Base-by-base conservation (phyloP, 2,113 vertebrate species). In the Dasyurus viverrinus region DNA sequence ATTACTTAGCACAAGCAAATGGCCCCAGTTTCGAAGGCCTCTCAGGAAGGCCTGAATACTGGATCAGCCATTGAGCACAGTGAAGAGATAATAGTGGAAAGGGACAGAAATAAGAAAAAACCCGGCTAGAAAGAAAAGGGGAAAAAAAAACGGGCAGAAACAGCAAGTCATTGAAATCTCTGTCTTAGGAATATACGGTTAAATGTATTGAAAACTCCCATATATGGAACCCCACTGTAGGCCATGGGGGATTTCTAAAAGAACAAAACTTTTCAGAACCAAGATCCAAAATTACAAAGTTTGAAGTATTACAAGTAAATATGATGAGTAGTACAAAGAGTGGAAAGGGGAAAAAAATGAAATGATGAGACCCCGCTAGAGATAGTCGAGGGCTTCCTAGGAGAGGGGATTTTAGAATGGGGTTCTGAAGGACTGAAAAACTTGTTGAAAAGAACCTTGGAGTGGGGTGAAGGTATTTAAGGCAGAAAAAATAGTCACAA, bases 51-150 rank as follows among this genome's bases (percentile, higher is more conserved):
- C 48, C 68, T 2, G 57, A 0, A 89, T 0, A 0, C 47, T 2
- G 46, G 3, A 9, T 36, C 14, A 8, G 0, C 0, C 11, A 1
- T 2, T 8, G 23, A 5, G 30, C 46, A 4, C 2, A 0, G 2
- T 7, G 0, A 1, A 2, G 26, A 19, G 4, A 42, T 25, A 3
- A 76, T 76, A 76, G 16, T 76, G 68, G n/a, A 84, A 42, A 42
- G n/a, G 16, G 16, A 42, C 42, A 84, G 68, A 84, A 84, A 23
- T 23, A 6, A 1, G 36, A 36, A 36, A 30, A 22, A 0, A 52
- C 50, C 0, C 3, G 47, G 90, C 4, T 25, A 0, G 7, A 23
- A 76, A 57, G 94, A 57, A 52, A 52, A 48, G 48, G 76, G 4
- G 0, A 22, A 25, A 0, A 2, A 25, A 48, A 48, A 48, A 48